These are phyloP conservation scores for Erebia ligea DNA, from an alignment of 2,888 invertebrate species.

Conservation along the genomic window DNA sequence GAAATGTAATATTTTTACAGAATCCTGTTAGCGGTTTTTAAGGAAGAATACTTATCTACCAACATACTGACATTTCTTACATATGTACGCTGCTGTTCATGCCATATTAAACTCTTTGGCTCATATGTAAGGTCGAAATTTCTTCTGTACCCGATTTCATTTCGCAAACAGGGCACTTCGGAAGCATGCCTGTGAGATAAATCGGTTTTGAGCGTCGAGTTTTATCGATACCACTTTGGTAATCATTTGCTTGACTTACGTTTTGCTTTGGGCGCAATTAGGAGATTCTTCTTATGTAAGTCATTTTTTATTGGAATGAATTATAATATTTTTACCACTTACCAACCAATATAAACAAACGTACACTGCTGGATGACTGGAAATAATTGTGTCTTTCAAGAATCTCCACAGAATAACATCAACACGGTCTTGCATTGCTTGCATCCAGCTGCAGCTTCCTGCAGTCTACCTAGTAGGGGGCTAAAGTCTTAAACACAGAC, in stretches of 20 bases:
- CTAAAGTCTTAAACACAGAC: no score
- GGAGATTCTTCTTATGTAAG: background rate
- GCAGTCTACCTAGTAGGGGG: no score
- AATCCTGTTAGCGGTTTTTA: background rate
- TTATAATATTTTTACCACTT: background rate
- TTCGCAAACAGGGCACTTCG: constrained; percentile 38
- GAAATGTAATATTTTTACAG: constrained; percentile 40
- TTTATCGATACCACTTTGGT: constrained; percentile 23
- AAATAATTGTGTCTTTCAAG: background rate
- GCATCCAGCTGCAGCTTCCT: no score
- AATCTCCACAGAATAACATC: no score
- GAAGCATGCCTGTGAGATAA: constrained; percentile 36
- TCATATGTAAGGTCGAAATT: constrained; percentile 46
- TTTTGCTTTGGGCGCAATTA: background rate
- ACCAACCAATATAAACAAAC: no score
- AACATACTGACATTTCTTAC: constrained; percentile 9
- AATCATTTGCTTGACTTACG: constrained; percentile 25
- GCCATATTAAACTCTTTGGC: background rate
- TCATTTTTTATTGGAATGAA: background rate
- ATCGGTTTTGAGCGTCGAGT: constrained; percentile 20
- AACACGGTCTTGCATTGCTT: no score
- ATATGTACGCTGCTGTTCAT: background rate
- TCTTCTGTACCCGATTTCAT: constrained; percentile 70
- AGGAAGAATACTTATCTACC: background rate
- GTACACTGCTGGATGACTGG: no score